These are phyloP conservation scores for Apamea epomidion DNA, from an alignment of 2,888 invertebrate species.

Conservation along the genomic window DNA sequence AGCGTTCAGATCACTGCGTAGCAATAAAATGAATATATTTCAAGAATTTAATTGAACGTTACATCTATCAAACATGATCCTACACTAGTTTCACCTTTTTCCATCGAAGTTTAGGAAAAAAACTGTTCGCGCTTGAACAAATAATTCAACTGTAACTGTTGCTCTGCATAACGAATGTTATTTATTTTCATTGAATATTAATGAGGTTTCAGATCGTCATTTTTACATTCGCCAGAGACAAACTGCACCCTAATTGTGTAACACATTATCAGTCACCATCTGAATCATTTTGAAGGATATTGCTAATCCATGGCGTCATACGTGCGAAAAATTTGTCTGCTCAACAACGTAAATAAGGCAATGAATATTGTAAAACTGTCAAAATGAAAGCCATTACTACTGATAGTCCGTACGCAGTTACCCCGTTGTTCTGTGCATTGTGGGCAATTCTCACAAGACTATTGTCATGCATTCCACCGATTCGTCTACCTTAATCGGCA, in stretches of 20 bases:
- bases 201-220: constrained; percentile 26
- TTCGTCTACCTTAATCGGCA: neutral
- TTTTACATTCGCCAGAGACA: constrained; percentile 1
- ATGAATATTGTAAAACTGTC: neutral
- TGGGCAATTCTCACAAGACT: neutral
- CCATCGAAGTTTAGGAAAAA: constrained; percentile 43
- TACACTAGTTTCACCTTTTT: constrained; percentile 68
- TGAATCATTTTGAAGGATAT: neutral
- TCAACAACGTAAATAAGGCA: neutral
- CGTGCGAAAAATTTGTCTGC: neutral
- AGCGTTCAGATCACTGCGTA: constrained; percentile 67
- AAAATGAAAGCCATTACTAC: neutral
- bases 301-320: neutral
- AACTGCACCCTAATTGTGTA: neutral
- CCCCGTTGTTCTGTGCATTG: neutral
- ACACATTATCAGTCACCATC: neutral
- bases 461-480: neutral
- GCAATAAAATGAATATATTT: constrained; percentile 74
- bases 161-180: constrained; percentile 53
- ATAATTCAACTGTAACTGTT: constrained; percentile 48
- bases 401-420: neutral
- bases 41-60: constrained; percentile 71
- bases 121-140: constrained; percentile 58
- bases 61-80: constrained; percentile 68
- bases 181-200: constrained; percentile 54